phyloP scores from a whole-genome alignment of 2,888 invertebrate genomes.

The Eilema sororculum region DNA sequence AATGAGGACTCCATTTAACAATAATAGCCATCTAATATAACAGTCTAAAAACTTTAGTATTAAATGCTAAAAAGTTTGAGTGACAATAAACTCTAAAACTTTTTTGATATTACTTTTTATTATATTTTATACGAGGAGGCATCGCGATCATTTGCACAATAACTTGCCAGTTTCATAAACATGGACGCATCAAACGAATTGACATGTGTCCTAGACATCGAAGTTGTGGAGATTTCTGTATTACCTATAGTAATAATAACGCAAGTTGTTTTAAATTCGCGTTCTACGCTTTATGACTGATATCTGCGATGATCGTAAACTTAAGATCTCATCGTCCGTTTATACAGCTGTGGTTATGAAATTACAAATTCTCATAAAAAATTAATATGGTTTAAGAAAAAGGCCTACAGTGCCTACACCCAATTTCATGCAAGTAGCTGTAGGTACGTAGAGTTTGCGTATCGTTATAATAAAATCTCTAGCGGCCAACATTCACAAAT shows the following conservation, averaged over 20 bases:
- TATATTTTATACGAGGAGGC: neutral
- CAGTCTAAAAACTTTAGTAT: no score
- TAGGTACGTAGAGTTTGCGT: neutral
- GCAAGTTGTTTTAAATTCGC: conserved; percentile 1
- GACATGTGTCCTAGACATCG: conserved; percentile 2
- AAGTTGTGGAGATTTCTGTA: conserved; percentile 3
- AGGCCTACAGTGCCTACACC: neutral
- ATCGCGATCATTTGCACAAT: neutral
- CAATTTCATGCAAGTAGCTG: neutral
- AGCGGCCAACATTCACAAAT: no score
- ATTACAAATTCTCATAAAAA: neutral
- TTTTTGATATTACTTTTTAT: no score
- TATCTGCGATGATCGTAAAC: conserved; percentile 17
- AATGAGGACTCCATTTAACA: neutral
- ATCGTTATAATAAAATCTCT: neutral
- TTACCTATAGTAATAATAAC: conserved; percentile 2
- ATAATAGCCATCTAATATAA: no score
- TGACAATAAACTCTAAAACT: no score
- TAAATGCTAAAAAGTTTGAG: neutral
- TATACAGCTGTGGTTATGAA: conserved; percentile 7
- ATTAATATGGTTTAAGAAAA: neutral
- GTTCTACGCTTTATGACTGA: conserved; percentile 7
- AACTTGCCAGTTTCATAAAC: neutral
- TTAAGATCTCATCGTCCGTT: conserved; percentile 15
- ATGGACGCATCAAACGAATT: neutral